Evolutionary conservation across 2,113 vertebrate genomes (phyloP).

Genomic region (Lepidothrix coronata): DNA sequence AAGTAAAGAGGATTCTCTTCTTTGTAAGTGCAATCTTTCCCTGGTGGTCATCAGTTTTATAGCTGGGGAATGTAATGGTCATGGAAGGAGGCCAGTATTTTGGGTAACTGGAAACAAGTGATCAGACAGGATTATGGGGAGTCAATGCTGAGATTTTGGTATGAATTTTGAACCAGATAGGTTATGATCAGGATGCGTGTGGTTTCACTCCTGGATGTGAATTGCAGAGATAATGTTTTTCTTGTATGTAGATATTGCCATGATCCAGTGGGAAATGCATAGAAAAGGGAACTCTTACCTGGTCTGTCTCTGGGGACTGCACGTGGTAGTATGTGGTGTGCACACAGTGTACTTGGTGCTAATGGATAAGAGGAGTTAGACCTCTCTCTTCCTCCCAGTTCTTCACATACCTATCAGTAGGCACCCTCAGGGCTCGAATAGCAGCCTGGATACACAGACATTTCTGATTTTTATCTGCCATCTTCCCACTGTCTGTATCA

Average conservation of each 20-base stretch:
- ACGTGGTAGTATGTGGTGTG: rapidly evolving
- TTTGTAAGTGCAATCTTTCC: not conserved
- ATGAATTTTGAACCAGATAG: not conserved
- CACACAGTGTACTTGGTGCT: not conserved
- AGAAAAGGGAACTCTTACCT: not conserved
- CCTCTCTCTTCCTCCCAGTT: not conserved
- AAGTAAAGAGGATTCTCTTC: not conserved
- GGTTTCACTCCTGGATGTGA: not conserved
- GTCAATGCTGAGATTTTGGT: too few relatives aligned
- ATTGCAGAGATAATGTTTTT: not conserved
- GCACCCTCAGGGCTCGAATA: not conserved
- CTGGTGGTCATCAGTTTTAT: not conserved
- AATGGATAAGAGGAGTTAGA: not conserved
- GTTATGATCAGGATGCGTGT: not conserved
- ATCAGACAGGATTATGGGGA: not conserved
- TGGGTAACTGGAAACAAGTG: not conserved
- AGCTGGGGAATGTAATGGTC: not conserved
- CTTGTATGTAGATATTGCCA: not conserved
- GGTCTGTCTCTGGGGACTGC: not conserved
- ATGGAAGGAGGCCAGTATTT: not conserved
- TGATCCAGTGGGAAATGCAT: not conserved
- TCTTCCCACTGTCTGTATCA: not conserved
- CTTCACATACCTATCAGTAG: not conserved
- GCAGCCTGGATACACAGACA: not conserved
- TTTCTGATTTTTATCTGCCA: not conserved